Percentiles rank a stretch among this genome's conserved stretches.
phyloP scores from a whole-genome alignment of 2,113 vertebrate species.

The Grus americana region DNA sequence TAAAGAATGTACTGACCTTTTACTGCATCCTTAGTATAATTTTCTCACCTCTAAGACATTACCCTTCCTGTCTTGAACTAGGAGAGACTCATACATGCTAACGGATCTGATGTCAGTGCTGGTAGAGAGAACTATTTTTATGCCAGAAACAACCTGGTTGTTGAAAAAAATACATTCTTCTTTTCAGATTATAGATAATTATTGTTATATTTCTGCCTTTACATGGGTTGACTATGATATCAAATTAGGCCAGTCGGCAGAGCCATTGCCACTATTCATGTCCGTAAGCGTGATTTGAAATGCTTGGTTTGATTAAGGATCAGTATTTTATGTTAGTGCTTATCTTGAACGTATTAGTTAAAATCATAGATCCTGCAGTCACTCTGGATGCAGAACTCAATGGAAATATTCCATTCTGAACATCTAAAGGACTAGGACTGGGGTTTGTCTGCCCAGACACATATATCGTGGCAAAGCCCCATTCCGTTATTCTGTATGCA shows the following conservation, averaged over 20 bases:
- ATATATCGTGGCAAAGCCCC: neutral
- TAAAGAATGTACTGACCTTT: neutral
- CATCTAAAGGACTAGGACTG: neutral
- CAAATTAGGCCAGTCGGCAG: neutral
- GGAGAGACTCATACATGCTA: neutral
- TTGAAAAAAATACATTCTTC: neutral
- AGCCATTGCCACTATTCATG: neutral
- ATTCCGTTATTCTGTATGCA: neutral
- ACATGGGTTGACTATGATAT: neutral
- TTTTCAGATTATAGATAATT: neutral
- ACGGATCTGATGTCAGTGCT: neutral
- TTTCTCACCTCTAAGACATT: neutral
- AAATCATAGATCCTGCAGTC: neutral
- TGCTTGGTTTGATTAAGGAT: neutral
- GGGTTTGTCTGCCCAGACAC: neutral
- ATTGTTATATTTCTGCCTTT: neutral
- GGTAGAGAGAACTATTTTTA: neutral
- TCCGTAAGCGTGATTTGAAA: neutral
- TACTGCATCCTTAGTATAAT: neutral
- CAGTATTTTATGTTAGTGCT: neutral
- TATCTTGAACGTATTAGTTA: neutral
- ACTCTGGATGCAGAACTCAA: neutral
- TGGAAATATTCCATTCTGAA: neutral
- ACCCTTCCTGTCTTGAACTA: neutral
- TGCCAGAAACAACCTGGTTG: neutral